Base-by-base conservation (phyloP, 1,140 invertebrate genomes). In the Cylas formicarius region DNA sequence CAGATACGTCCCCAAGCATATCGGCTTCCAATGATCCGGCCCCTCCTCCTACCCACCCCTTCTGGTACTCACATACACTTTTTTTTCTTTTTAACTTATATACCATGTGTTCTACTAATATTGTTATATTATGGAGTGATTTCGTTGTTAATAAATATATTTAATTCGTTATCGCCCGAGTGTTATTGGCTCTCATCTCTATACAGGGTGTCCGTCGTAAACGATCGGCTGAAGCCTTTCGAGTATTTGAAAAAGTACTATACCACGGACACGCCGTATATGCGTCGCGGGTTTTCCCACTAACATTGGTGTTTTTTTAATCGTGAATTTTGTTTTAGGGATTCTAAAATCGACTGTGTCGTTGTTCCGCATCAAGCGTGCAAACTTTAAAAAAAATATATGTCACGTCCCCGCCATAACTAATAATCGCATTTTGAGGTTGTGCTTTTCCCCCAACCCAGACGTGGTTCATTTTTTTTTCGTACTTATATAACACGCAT, bases 1-100 rank as follows among this genome's bases (percentile, higher is more conserved):
- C 54, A 62, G 60, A 62, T 62, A 62, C 32, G 58, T 57, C 33
- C 60, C 60, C 27, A 57, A 53, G 54, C 50, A 53, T 44, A 60
- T 62, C 20, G 51, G 56, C 36, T 60, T 58, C 48, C 44, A 49
- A 17, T 54, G 33, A 53, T 37, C 22, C 11, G 17, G 21, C 26
- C 24, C 31, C 28, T 13, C 35, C 27, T 17, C 20, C 9, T 40
- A 21, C 27, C 6, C 39, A 13, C 29, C 19, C 19, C 13, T 21
- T 23, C 2, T 18, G 13, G 11, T 8, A 14, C 37, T 3, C 11
- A 10, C 13, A 32, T 40, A 32, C 17, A 19, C 3, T 17, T 8
- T 44, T 14, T 23, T 47, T 40, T n/a, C 41, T 44, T 8, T 36
- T 17, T 8, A 6, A 19, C 10, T 40, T 29, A 17, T 24, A 47